These are phyloP conservation scores for Nomada lathburiana DNA, from an alignment of 2,888 invertebrate genomes.

Conservation along the genomic window DNA sequence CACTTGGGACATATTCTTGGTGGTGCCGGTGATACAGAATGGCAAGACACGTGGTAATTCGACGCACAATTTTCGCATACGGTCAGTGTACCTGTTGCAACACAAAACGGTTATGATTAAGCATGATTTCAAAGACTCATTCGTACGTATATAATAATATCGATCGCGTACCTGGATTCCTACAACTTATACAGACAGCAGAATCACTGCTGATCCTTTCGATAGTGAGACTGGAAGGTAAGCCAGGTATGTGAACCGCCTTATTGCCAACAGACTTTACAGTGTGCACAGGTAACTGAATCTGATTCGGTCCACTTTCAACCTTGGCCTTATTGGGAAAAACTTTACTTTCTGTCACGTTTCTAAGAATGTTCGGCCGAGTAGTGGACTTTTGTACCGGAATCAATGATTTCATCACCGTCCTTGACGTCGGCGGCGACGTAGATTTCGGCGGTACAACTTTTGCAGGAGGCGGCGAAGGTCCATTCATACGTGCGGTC, in stretches of 20 bases:
- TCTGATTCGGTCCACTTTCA: constrained; percentile 69
- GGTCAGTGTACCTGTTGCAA: constrained; percentile 83
- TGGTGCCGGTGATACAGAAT: constrained; percentile 84
- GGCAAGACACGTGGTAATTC: constrained; percentile 86
- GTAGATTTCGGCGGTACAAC: constrained; percentile 70
- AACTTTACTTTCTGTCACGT: constrained; percentile 74
- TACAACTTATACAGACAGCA: constrained; percentile 84
- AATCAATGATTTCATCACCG: constrained; percentile 73
- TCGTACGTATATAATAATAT: neutral
- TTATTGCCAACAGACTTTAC: constrained; percentile 75
- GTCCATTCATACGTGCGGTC: constrained; percentile 79
- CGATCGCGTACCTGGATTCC: constrained; percentile 83
- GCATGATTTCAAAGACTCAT: neutral
- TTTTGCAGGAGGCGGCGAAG: constrained; percentile 79
- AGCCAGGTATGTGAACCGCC: constrained; percentile 84
- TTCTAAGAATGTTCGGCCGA: constrained; percentile 77
- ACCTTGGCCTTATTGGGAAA: constrained; percentile 69
- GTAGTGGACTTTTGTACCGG: constrained; percentile 76
- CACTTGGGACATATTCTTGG: constrained; percentile 85
- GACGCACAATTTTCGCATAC: constrained; percentile 85
- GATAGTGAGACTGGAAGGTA: constrained; percentile 86
- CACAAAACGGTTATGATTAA: neutral
- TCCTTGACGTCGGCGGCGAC: constrained; percentile 69
- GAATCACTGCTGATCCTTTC: constrained; percentile 85
- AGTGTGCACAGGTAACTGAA: constrained; percentile 71